A percentile compares a stretch with the other conserved stretches of the same genome.
phyloP scores from a whole-genome alignment of 2,888 invertebrate species.

The Mystacides longicornis region DNA sequence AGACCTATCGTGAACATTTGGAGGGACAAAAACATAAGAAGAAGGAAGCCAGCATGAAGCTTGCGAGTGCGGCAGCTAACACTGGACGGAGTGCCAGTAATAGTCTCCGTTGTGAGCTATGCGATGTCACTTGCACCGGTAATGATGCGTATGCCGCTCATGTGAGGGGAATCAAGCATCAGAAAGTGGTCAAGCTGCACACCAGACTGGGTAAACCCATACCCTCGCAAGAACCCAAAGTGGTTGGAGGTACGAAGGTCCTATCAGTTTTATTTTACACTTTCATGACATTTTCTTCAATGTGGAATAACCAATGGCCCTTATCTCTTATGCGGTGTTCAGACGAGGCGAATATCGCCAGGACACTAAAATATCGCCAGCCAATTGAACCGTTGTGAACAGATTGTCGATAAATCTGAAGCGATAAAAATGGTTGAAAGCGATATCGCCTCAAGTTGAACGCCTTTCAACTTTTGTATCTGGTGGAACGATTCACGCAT shows the following conservation, averaged over 20 bases:
- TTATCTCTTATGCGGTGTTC: too few relatives aligned
- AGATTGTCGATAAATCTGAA: too few relatives aligned
- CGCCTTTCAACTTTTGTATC: too few relatives aligned
- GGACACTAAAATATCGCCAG: too few relatives aligned
- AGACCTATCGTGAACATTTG: slow-evolving; percentile 91
- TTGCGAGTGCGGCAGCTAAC: slow-evolving; percentile 56
- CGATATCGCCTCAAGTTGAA: too few relatives aligned
- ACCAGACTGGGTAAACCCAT: slow-evolving; percentile 97
- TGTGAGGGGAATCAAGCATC: slow-evolving; percentile 95
- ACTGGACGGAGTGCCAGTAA: slow-evolving; percentile 43
- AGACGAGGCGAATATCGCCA: too few relatives aligned
- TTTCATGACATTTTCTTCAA: too few relatives aligned
- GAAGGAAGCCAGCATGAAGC: slow-evolving; percentile 82
- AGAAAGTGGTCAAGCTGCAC: slow-evolving; percentile 94
- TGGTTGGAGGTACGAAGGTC: slow-evolving; percentile 57
- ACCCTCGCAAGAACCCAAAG: slow-evolving; percentile 90
- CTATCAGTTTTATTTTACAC: too few relatives aligned
- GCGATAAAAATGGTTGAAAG: too few relatives aligned
- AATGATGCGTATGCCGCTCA: slow-evolving; percentile 98
- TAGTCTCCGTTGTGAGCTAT: slow-evolving; percentile 86
- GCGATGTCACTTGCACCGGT: slow-evolving; percentile 97
- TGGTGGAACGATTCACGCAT: too few relatives aligned
- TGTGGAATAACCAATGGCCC: too few relatives aligned
- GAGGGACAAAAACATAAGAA: slow-evolving; percentile 99
- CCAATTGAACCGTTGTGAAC: too few relatives aligned